Evolutionary conservation across 1,140 invertebrate species (phyloP).

Genomic region (Lutraria rhynchaena): DNA sequence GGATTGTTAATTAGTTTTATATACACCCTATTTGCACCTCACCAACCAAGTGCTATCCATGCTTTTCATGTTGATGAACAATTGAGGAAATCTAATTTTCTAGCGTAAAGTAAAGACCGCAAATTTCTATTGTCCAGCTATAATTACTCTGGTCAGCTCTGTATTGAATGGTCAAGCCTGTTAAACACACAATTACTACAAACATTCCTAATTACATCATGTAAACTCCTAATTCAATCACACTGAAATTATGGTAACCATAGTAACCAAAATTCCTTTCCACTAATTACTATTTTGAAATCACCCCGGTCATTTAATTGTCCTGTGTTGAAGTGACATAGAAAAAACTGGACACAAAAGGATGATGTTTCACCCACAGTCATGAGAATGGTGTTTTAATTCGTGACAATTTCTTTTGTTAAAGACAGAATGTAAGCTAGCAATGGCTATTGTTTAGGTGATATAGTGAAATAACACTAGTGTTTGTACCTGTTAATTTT

Average conservation of each 20-base stretch:
- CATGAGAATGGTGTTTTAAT: slow-evolving; percentile 7
- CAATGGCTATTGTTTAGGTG: slow-evolving; percentile 27
- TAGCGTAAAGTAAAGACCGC: slow-evolving; percentile 43
- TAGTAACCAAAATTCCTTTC: slow-evolving; percentile 50
- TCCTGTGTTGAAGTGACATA: slow-evolving; percentile 37
- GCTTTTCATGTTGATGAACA: slow-evolving; percentile 19
- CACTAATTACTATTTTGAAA: slow-evolving; percentile 50
- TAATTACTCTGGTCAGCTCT: slow-evolving; percentile 49
- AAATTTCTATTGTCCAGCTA: slow-evolving; percentile 35
- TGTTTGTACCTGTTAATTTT: slow-evolving; percentile 46
- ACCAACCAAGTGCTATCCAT: neutral
- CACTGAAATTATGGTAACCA: slow-evolving; percentile 50
- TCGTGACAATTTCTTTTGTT: slow-evolving; percentile 34
- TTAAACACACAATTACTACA: slow-evolving; percentile 45
- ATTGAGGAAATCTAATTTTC: slow-evolving; percentile 39
- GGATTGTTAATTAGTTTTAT: no score
- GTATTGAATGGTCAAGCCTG: slow-evolving; percentile 37
- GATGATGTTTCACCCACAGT: slow-evolving; percentile 1
- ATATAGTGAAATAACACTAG: slow-evolving; percentile 16
- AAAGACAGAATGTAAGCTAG: slow-evolving; percentile 5
- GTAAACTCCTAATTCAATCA: slow-evolving; percentile 55
- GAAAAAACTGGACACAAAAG: slow-evolving; percentile 24
- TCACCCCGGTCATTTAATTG: slow-evolving; percentile 51
- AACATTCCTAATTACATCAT: slow-evolving; percentile 54
- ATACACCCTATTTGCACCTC: neutral